phyloP scores from a whole-genome alignment of 2,113 vertebrate species.

The Burhinus oedicnemus region DNA sequence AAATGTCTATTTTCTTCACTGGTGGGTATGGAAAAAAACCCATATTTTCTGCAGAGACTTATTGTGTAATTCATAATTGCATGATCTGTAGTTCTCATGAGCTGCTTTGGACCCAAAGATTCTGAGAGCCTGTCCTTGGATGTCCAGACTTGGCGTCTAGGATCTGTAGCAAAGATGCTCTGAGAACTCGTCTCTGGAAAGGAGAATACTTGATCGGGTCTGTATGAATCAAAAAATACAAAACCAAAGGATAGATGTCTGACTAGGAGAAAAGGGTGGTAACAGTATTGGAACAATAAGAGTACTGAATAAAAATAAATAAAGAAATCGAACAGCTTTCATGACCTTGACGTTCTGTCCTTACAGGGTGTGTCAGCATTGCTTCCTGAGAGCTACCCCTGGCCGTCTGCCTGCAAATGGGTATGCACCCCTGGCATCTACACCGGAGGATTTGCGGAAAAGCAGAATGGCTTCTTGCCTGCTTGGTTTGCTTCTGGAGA shows the following conservation, averaged over 20 bases:
- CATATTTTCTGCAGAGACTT: neutral
- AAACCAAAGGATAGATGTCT: neutral
- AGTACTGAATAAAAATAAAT: neutral
- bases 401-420: neutral
- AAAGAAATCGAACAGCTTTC: neutral
- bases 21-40: neutral
- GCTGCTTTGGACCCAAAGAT: neutral
- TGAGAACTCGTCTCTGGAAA: neutral
- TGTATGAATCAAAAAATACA: neutral
- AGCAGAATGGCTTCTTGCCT: neutral
- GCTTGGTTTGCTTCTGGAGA: neutral
- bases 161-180: neutral
- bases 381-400: neutral
- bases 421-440: neutral
- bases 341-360: neutral
- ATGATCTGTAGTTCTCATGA: neutral
- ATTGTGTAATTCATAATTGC: neutral
- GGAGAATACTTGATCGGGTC: neutral
- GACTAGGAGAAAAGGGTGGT: neutral
- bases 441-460: neutral
- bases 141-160: rapidly evolving
- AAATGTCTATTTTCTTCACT: neutral
- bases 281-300: neutral
- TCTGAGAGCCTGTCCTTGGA: neutral
- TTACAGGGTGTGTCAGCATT: neutral